Percentiles rank a stretch among this genome's conserved stretches.
Conservation (phyloP, 2,888 invertebrate species). For the Lutraria lutraria region DNA sequence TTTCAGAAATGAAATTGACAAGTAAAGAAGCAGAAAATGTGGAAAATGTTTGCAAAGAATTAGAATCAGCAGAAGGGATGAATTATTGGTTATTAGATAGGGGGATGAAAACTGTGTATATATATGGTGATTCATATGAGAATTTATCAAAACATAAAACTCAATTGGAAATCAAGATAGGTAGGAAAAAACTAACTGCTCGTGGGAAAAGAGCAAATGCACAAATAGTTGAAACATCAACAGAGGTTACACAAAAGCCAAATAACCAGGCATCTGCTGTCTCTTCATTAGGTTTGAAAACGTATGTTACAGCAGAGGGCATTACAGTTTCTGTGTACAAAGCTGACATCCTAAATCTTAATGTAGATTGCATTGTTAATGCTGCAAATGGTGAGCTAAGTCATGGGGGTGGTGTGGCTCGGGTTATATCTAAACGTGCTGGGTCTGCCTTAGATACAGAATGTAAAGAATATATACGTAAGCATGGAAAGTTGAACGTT, state of each 20-base stretch:
- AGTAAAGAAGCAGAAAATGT: neutral
- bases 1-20: neutral
- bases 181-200: neutral
- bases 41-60: neutral
- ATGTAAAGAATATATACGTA: slow-evolving; percentile 36
- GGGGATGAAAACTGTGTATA: neutral
- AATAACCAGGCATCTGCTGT: neutral
- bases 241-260: neutral
- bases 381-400: slow-evolving; percentile 57
- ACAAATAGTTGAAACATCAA: neutral
- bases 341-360: slow-evolving; percentile 43
- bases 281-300: neutral
- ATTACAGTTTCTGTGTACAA: slow-evolving; percentile 52
- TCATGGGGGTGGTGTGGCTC: slow-evolving; percentile 62
- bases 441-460: slow-evolving; percentile 47
- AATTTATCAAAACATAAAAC: neutral
- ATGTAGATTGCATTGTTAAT: slow-evolving; percentile 65
- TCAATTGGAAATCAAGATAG: slow-evolving; percentile 3
- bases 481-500: slow-evolving; percentile 37
- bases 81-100: neutral
- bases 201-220: neutral
- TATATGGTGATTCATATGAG: slow-evolving; percentile 5
- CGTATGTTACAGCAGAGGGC: slow-evolving; percentile 33
- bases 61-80: neutral
- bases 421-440: slow-evolving; percentile 51